phyloP scores from a whole-genome alignment of 2,797 vertebrate species.

The Coendou prehensilis region DNA sequence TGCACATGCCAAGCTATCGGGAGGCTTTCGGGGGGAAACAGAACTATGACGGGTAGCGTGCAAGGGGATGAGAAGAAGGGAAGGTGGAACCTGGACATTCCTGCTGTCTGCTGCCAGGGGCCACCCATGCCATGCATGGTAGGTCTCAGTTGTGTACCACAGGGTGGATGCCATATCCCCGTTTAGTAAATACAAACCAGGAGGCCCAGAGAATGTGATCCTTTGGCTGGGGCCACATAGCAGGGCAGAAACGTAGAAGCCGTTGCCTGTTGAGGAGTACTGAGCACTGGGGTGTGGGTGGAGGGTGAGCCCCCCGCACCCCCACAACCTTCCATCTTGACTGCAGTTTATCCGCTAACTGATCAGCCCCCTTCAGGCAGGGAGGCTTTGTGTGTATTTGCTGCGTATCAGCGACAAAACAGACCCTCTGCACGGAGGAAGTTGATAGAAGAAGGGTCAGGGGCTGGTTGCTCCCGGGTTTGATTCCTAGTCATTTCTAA shows the following conservation, averaged over 20 bases:
- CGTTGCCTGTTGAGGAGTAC: background rate
- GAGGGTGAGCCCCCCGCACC: rapidly evolving
- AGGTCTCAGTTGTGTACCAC: background rate
- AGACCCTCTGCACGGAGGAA: slow-evolving; percentile 42
- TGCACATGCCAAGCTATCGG: background rate
- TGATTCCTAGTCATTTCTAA: slow-evolving; percentile 75
- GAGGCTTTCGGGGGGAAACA: background rate
- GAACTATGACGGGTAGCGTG: background rate
- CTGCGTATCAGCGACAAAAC: slow-evolving; percentile 67
- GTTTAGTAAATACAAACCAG: background rate
- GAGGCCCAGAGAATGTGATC: background rate
- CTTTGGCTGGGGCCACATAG: background rate
- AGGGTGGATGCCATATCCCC: background rate
- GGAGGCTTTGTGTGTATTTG: slow-evolving; percentile 68
- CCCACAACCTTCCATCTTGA: background rate
- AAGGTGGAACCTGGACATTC: background rate
- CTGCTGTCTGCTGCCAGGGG: background rate
- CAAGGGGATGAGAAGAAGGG: background rate
- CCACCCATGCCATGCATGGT: rapidly evolving
- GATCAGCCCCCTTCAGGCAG: slow-evolving; percentile 55
- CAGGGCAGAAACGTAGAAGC: background rate
- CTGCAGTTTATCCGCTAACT: slow-evolving; percentile 73
- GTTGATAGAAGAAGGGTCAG: slow-evolving; percentile 47
- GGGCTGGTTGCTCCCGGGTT: slow-evolving; percentile 44
- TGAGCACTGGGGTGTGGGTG: background rate